phyloP scores from a whole-genome alignment of 2,797 vertebrate species.

The Botia almorhae region DNA sequence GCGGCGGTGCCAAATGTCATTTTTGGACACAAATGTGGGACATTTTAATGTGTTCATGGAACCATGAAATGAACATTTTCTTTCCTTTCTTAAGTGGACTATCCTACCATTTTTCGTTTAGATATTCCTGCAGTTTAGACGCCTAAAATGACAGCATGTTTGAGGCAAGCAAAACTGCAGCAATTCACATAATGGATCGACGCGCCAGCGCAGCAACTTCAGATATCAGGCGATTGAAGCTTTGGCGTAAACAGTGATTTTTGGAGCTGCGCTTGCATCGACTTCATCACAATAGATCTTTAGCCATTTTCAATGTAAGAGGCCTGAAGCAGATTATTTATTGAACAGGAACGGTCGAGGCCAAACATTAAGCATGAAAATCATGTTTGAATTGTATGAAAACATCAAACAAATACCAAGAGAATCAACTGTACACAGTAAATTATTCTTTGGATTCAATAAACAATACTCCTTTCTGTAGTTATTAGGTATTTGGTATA shows the following conservation, averaged over 20 bases:
- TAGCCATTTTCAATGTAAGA: slow-evolving; percentile 31
- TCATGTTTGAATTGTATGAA: slow-evolving; percentile 1
- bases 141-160: slow-evolving; percentile 42
- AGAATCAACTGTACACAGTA: neutral
- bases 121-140: slow-evolving; percentile 16
- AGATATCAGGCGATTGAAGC: slow-evolving; percentile 43
- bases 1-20: slow-evolving; percentile 1
- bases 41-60: slow-evolving; percentile 30
- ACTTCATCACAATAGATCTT: slow-evolving; percentile 45
- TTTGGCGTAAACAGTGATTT: slow-evolving; percentile 55
- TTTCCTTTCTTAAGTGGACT: slow-evolving; percentile 4
- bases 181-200: slow-evolving; percentile 41
- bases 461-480: neutral
- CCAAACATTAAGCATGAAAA: neutral
- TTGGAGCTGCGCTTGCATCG: slow-evolving; percentile 48
- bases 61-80: slow-evolving; percentile 18
- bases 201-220: slow-evolving; percentile 36
- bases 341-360: slow-evolving; percentile 15
- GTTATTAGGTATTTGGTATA: too few relatives aligned
- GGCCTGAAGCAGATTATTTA: slow-evolving; percentile 45
- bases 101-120: slow-evolving; percentile 22
- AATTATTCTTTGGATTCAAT: neutral
- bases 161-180: slow-evolving; percentile 48
- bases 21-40: slow-evolving; percentile 32
- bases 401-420: neutral